Evolutionary conservation across 1,140 invertebrate genomes (phyloP), one percentile per base, ranked within the genome.

Genomic region (Drosophila varians): DNA sequence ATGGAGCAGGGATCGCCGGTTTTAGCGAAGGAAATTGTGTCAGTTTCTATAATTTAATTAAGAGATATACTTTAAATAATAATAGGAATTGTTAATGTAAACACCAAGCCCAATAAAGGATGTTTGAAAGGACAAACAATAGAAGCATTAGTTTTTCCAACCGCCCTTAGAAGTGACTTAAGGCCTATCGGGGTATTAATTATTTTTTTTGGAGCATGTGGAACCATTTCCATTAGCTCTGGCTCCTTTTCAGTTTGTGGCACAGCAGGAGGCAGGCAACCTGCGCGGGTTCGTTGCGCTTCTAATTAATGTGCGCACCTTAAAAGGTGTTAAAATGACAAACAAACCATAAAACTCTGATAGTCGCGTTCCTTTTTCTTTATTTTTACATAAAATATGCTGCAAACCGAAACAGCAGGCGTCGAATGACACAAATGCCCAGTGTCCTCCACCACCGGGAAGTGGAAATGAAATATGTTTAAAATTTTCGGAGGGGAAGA

Each of bases 331-430:
- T 88, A 88, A 88, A 77, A 79, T 89, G 84, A 88, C 84, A 88
- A 89, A 88, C 84, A 89, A 88, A 88, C 84, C 84, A 88, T 88
- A 89, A 89, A 89, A 88, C 65, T 60, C 62, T 78, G 83, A 88
- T 88, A 88, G 48, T 65, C 55, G 45, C 69, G 23, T n/a, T n/a
- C n/a, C n/a, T n/a, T n/a, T n/a, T n/a, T n/a, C 54, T 54, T 70
- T n/a, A 11, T 25, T 16, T 48, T 18, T 47, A 68, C 53, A 56
- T 74, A 53, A 66, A 46, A 46, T 56, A 74, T 70, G 40, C 21
- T 18, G 38, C 56, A 62, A 56, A 31, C 47, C 16, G 26, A 75
- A 61, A 72, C 71, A 84, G 71, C 66, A 65, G 68, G 58, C 46
- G 40, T 26, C 58, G 53, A 64, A 34, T 65, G 55, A 65, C 60